phyloP scores from a whole-genome alignment of 2,797 vertebrate genomes.

The Chrysocyon brachyurus region DNA sequence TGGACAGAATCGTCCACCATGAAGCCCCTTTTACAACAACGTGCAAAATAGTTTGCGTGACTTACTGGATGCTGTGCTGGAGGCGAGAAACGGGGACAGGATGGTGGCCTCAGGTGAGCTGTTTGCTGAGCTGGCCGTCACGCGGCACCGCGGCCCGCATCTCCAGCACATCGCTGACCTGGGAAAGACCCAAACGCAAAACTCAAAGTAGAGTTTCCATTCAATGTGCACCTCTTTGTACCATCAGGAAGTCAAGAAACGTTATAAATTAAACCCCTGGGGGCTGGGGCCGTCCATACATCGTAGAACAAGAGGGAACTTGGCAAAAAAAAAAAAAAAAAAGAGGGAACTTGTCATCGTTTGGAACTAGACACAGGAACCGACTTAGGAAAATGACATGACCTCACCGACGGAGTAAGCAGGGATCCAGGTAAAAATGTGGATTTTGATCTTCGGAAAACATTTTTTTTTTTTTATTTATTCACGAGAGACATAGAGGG shows the following conservation, averaged over 20 bases:
- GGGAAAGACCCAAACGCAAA: not conserved
- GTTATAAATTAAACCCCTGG: not conserved
- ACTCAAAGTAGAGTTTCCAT: not conserved
- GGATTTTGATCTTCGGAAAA: not conserved
- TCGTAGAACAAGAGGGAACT: not conserved
- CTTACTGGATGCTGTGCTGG: not conserved
- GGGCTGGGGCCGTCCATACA: not conserved
- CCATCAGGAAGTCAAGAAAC: not conserved
- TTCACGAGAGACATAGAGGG: too few species aligned
- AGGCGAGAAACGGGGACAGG: not conserved
- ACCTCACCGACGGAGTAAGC: not conserved
- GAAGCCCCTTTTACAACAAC: not conserved
- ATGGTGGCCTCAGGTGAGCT: not conserved
- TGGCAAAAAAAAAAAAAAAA: not conserved
- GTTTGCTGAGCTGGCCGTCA: not conserved
- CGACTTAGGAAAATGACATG: not conserved
- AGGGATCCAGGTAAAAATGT: not conserved
- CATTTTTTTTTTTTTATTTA: not conserved
- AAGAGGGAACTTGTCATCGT: not conserved
- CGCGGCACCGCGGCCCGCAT: not conserved
- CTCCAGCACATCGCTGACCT: not conserved
- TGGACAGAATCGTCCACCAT: not conserved
- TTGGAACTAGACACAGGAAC: not conserved
- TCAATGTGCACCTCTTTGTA: not conserved
- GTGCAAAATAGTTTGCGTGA: not conserved